Conservation (phyloP, 2,113 vertebrate genomes). For the Phrynosoma blainvillii region DNA sequence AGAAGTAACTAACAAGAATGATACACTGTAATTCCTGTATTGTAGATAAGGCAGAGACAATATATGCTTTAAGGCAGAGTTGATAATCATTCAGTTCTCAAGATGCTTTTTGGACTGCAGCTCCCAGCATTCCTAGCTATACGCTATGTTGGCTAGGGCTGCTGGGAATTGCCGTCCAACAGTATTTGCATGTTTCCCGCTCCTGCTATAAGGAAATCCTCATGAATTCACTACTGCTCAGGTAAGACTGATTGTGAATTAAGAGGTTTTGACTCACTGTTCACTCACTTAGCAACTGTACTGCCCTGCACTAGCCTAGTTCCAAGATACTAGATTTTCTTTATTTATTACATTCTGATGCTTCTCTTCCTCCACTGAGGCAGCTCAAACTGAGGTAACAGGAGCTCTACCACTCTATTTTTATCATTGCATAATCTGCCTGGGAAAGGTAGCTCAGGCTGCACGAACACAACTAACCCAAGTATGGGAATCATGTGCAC, state of each 20-base stretch:
- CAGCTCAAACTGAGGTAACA: not conserved
- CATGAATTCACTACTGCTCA: not conserved
- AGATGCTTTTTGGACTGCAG: too few species aligned
- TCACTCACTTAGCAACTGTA: not conserved
- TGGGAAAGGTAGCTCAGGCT: not conserved
- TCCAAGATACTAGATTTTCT: not conserved
- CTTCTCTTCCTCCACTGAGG: too few species aligned
- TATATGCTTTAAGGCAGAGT: not conserved
- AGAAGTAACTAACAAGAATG: not conserved
- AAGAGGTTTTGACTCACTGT: not conserved
- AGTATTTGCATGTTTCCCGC: too few species aligned
- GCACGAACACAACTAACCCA: too few species aligned
- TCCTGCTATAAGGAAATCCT: not conserved
- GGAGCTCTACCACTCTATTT: too few species aligned
- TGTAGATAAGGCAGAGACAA: not conserved
- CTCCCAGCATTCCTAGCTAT: too few species aligned
- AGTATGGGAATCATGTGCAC: too few species aligned
- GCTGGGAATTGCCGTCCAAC: too few species aligned
- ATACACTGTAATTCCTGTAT: not conserved
- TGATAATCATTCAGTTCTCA: too few species aligned
- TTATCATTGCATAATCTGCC: not conserved
- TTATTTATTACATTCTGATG: not conserved
- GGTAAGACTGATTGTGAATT: not conserved
- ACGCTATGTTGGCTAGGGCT: too few species aligned
- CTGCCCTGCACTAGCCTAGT: not conserved